phyloP scores from a whole-genome alignment of 1,140 invertebrate species.

The Vanessa atalanta region DNA sequence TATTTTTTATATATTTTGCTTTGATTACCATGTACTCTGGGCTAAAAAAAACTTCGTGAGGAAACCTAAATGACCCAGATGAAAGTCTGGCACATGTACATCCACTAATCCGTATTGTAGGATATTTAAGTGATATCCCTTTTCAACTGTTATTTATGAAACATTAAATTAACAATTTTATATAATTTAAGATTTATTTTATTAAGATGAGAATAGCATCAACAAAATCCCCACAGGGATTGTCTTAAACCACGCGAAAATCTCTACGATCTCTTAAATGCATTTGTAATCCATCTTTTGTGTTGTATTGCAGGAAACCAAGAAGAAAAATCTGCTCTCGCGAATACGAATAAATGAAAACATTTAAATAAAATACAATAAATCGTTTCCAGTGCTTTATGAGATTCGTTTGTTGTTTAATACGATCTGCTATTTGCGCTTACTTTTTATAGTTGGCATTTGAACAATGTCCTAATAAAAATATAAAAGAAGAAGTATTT shows the following conservation, averaged over 20 bases:
- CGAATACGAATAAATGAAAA: slow-evolving; percentile 1
- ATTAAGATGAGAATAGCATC: neutral
- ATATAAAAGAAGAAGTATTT: neutral
- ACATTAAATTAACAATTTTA: too few species aligned
- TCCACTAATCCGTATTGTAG: too few species aligned
- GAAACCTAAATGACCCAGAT: too few species aligned
- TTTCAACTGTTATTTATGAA: too few species aligned
- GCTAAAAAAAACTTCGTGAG: too few species aligned
- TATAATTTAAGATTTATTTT: too few species aligned
- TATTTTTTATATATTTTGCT: too few species aligned
- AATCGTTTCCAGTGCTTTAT: neutral
- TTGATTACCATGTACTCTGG: too few species aligned
- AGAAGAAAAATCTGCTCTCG: neutral
- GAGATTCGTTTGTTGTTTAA: neutral
- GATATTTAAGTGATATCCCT: too few species aligned
- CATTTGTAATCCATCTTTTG: neutral
- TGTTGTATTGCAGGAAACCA: neutral
- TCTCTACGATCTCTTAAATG: neutral
- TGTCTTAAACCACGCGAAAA: neutral
- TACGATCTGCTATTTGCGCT: too few species aligned
- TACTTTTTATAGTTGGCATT: neutral
- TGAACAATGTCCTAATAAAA: too few species aligned
- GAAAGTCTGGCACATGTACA: too few species aligned
- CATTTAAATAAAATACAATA: neutral
- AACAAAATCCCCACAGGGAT: neutral